Conservation (phyloP, 2,797 vertebrate species). For the Platalea minor region DNA sequence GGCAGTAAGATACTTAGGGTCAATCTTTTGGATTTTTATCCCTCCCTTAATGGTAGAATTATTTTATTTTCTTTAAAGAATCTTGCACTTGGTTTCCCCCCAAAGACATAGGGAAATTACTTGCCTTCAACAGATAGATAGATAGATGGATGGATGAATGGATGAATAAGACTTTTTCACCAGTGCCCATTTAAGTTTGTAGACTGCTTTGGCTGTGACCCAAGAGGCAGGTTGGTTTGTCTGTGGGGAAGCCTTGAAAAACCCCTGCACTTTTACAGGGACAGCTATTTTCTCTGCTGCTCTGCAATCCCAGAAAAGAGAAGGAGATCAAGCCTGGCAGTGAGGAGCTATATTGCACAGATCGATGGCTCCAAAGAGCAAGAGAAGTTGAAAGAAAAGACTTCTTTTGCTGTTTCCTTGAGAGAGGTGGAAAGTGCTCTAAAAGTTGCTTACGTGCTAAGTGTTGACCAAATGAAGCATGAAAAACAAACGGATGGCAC, state of each 20-base stretch:
- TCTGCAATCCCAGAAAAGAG: not conserved
- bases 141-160: not conserved
- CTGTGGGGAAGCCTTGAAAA: not conserved
- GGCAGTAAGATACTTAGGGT: not conserved
- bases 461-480: not conserved
- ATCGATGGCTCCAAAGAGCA: not conserved
- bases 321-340: not conserved
- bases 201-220: not conserved
- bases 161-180: not conserved
- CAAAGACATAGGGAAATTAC: not conserved
- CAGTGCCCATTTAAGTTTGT: not conserved
- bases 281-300: not conserved
- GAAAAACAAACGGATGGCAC: not conserved
- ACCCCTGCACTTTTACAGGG: not conserved
- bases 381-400: not conserved
- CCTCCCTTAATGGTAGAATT: not conserved
- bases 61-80: not conserved
- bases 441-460: not conserved
- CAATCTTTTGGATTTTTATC: not conserved
- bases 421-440: not conserved
- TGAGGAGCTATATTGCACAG: not conserved
- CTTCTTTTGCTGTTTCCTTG: not conserved
- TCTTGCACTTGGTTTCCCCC: not conserved
- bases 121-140: not conserved
- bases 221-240: not conserved